These are phyloP conservation scores for Threskiornis aethiopicus DNA, from an alignment of 2,797 vertebrate species.

Conservation along the genomic window DNA sequence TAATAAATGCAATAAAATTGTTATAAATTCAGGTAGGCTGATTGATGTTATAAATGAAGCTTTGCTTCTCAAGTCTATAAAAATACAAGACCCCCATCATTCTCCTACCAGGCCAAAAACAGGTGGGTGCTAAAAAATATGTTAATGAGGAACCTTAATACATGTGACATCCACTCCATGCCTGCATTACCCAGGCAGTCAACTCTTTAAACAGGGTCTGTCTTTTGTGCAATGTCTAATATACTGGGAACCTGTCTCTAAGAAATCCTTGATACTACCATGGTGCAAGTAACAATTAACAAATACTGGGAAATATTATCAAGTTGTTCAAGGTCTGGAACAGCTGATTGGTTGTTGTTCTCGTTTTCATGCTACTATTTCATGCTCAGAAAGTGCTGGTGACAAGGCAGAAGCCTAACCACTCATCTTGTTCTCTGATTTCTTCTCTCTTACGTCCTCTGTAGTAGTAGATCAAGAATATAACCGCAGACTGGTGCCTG, in stretches of 20 bases:
- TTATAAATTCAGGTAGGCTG: neutral
- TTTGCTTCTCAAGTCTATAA: neutral
- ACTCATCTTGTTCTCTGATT: conserved; percentile 22
- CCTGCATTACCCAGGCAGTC: neutral
- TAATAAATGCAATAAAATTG: neutral
- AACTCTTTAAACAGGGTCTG: neutral
- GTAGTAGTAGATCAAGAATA: neutral
- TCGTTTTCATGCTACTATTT: neutral
- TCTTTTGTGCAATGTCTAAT: neutral
- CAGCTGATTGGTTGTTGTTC: neutral
- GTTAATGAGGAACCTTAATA: neutral
- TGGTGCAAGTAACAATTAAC: neutral
- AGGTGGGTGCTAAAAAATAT: neutral
- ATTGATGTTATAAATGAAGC: neutral
- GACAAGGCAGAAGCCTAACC: conserved; percentile 7
- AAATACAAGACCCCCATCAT: neutral
- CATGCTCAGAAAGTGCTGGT: neutral
- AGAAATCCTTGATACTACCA: neutral
- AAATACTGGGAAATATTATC: neutral
- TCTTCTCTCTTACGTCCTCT: conserved; percentile 9
- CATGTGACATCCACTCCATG: rapidly evolving
- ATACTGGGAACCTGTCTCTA: neutral
- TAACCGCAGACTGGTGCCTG: conserved; percentile 39
- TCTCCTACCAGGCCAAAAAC: neutral
- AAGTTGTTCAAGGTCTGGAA: neutral